Conservation (phyloP, 2,113 vertebrate species). For the Girardinichthys multiradiatus region DNA sequence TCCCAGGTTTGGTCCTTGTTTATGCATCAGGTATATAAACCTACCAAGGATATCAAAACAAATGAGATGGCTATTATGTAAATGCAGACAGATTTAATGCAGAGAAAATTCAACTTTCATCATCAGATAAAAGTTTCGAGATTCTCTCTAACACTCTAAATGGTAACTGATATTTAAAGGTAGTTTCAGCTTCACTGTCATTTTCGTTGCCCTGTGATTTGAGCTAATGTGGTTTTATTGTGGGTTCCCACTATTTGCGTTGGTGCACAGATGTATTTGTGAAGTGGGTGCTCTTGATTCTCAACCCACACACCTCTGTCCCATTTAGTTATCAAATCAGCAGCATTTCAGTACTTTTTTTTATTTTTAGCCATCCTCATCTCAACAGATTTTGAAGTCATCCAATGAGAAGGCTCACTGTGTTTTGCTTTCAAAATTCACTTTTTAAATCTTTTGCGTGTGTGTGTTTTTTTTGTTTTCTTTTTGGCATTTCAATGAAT, state of each 20-base stretch:
- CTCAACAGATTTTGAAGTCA: not conserved
- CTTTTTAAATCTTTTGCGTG: no score
- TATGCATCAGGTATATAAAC: not conserved
- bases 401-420: not conserved
- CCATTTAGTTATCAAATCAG: not conserved
- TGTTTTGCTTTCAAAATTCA: no score
- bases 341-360: not conserved
- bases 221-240: not conserved
- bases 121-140: no score
- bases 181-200: not conserved
- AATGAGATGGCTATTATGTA: not conserved
- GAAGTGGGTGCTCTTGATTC: not conserved
- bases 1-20: not conserved
- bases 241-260: not conserved
- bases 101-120: not conserved
- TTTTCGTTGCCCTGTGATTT: not conserved
- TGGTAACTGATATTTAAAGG: not conserved
- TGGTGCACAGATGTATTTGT: not conserved
- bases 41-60: not conserved
- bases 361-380: not conserved
- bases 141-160: not conserved
- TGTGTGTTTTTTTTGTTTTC: not conserved
- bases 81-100: not conserved
- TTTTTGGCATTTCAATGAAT: constrained; percentile 1
- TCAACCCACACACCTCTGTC: not conserved